Base-by-base conservation (phyloP, 2,888 invertebrate genomes). In the Conistra vaccinii region DNA sequence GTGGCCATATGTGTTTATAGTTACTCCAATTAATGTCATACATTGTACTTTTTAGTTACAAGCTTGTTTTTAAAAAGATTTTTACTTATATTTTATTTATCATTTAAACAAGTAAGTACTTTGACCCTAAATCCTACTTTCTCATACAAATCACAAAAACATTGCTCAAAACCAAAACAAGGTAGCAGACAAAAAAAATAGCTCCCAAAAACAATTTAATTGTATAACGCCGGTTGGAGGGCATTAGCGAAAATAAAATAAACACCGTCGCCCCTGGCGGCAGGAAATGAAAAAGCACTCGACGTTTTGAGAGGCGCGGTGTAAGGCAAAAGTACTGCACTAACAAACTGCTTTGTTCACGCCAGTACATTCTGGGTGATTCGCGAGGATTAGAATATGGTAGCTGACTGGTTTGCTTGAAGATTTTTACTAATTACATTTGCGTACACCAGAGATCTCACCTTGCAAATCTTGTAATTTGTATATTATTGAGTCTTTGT, bases 301-400 rank as follows among this genome's bases (percentile, higher is more conserved):
- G 88, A 69, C 85, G 86, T 88, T 89, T 89, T 84, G 88, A 87
- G 87, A 88, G 88, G 88, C 88, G 86, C 88, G 87, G 88, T 88
- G 90, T 87, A 89, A 89, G 87, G 87, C 90, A 87, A 89, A 90
- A 91, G 91, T 90, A 89, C 89, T 90, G 91, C 90, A 90, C 92
- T 93, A 93, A 93, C 93, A 93, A 93, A 93, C 93, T 91, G 92
- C 92, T 93, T 93, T 93, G 93, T 94, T 91, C 90, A 88, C 80
- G 74, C 81, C 80, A 80, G 87, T 81, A 84, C 81, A 84, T 85
- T 83, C 78, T 77, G 83, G 32, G 63, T 45, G 71, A 73, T 70
- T 75, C 69, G 58, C 57, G 65, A 69, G 61, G 20, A 60, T 14
- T 20, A 67, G 67, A 23, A 87, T 20, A 12, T 6, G 78, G 83